phyloP scores from a whole-genome alignment of 2,113 vertebrate genomes.

The Nannospalax galili region DNA sequence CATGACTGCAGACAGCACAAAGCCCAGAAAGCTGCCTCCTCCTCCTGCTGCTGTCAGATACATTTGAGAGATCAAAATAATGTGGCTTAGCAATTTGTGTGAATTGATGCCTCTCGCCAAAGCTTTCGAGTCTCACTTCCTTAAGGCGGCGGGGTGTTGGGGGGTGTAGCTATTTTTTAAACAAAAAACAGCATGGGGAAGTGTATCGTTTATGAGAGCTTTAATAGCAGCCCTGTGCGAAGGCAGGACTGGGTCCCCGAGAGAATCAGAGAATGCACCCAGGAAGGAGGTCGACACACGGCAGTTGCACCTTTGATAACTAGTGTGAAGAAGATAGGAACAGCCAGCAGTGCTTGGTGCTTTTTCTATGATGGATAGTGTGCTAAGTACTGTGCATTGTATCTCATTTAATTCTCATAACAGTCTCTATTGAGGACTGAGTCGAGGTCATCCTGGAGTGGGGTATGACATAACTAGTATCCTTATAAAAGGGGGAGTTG shows the following conservation, averaged over 20 bases:
- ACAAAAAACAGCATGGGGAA: constrained; percentile 50
- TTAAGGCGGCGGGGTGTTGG: constrained; percentile 4
- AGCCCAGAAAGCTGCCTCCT: constrained; percentile 62
- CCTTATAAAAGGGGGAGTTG: background rate
- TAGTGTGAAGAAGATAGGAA: background rate
- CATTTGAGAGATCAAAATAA: constrained; percentile 78
- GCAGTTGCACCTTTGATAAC: background rate
- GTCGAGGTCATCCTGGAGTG: background rate
- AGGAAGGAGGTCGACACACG: background rate
- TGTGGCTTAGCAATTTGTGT: constrained; percentile 71
- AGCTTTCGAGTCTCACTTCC: constrained; percentile 64
- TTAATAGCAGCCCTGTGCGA: background rate
- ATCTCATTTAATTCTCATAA: background rate
- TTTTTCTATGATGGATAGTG: background rate
- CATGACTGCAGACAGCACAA: constrained; percentile 56
- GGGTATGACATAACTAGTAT: background rate
- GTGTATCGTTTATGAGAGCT: background rate
- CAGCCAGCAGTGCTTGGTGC: too few species aligned
- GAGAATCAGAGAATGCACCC: background rate
- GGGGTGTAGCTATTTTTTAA: constrained; percentile 50
- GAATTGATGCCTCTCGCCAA: constrained; percentile 70
- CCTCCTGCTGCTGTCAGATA: constrained; percentile 79
- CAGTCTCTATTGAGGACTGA: background rate
- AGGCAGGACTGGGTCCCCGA: background rate
- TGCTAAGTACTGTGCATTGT: background rate